Percentiles rank a stretch among this genome's conserved stretches.
Conservation (phyloP, 2,888 invertebrate species). For the Lypha dubia region DNA sequence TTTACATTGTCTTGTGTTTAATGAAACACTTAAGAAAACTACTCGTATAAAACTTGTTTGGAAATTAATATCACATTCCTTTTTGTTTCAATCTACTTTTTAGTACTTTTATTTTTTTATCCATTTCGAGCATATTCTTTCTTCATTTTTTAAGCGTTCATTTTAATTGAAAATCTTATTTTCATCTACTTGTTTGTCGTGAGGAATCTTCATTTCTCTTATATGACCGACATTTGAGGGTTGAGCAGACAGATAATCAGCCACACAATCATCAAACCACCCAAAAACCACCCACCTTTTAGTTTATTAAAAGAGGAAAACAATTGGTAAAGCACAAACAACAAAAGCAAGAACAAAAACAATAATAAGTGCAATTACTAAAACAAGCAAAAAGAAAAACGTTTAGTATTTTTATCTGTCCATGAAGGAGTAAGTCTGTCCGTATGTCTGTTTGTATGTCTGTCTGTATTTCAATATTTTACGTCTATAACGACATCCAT, state of each 20-base stretch:
- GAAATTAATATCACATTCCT: constrained; percentile 56
- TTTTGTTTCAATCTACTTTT: constrained; percentile 6
- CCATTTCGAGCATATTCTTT: neutral
- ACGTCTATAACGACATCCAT: constrained; percentile 16
- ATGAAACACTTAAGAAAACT: constrained; percentile 37
- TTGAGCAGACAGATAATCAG: neutral
- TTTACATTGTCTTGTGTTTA: neutral
- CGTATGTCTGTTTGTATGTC: constrained; percentile 10
- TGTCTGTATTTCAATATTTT: constrained; percentile 10
- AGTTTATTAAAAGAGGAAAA: constrained; percentile 47
- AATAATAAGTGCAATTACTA: constrained; percentile 23
- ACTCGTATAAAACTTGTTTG: constrained; percentile 43
- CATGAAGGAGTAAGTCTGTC: constrained; percentile 10
- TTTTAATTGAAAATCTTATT: constrained; percentile 44
- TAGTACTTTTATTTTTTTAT: constrained; percentile 9
- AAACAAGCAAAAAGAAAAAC: constrained; percentile 45
- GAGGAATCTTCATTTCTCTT: neutral
- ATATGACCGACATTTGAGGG: neutral
- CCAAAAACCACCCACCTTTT: constrained; percentile 46
- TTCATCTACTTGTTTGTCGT: neutral
- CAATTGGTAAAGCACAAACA: constrained; percentile 35
- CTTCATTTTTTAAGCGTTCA: neutral
- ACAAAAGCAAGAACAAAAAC: constrained; percentile 22
- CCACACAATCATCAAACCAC: neutral
- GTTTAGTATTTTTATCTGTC: constrained; percentile 48